Percentiles rank a stretch among this genome's conserved stretches.
Conservation (phyloP, 2,113 vertebrate genomes). For the Cyphomyrus discorhynchus region DNA sequence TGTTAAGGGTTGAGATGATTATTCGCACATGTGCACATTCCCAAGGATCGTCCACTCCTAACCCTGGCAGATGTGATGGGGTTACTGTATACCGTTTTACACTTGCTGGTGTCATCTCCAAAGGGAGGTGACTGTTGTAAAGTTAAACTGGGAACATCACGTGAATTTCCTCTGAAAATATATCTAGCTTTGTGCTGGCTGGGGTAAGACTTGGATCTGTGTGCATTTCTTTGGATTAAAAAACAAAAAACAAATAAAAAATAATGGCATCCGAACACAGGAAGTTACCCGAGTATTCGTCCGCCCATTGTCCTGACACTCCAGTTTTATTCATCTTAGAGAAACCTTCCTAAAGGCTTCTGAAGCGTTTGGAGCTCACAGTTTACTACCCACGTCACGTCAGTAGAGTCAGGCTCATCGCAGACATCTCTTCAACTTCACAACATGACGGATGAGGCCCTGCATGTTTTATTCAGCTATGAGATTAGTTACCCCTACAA, state of each 20-base stretch:
- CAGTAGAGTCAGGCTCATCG: neutral
- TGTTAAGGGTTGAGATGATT: neutral
- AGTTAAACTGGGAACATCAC: neutral
- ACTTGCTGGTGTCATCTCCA: neutral
- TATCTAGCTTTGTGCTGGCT: neutral
- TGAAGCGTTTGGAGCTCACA: neutral
- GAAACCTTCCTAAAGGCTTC: neutral
- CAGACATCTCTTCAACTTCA: slow-evolving; percentile 6
- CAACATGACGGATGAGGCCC: neutral
- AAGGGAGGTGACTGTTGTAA: neutral
- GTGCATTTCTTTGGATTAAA: neutral
- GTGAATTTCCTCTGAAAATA: neutral
- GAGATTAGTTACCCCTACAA: neutral
- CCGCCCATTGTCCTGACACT: neutral
- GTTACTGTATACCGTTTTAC: neutral
- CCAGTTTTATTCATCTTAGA: neutral
- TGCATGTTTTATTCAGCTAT: slow-evolving; percentile 11
- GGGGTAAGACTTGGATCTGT: neutral
- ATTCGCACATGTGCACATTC: neutral
- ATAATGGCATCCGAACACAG: neutral
- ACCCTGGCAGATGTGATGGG: neutral
- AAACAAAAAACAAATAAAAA: neutral
- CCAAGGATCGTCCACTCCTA: neutral
- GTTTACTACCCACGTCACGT: neutral
- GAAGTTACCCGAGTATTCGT: neutral